These are phyloP conservation scores for Lagorchestes hirsutus DNA, from an alignment of 2,797 vertebrate genomes.

Conservation along the genomic window DNA sequence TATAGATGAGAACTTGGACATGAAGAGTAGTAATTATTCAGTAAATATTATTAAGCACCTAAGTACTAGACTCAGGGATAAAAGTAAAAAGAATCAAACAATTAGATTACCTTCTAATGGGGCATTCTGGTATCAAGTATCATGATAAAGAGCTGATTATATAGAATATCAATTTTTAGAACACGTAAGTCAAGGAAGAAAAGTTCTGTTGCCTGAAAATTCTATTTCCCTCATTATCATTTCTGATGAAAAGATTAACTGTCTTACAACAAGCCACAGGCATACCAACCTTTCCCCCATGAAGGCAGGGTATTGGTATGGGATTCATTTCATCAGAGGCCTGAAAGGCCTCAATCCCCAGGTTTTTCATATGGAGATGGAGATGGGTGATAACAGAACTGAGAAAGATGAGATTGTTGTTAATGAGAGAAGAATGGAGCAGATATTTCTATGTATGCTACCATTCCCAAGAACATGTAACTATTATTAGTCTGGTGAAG, in stretches of 20 bases:
- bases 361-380: not conserved
- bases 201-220: not conserved
- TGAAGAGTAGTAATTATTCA: not conserved
- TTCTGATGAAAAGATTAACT: not conserved
- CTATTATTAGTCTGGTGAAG: not conserved
- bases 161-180: not conserved
- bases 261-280: not conserved
- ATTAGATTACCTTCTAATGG: not conserved
- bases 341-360: not conserved
- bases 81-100: not conserved
- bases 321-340: not conserved
- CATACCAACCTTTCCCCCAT: not conserved
- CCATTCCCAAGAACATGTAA: not conserved
- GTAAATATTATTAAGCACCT: not conserved
- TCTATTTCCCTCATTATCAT: not conserved
- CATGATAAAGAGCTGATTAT: not conserved
- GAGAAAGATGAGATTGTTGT: not conserved
- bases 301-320: not conserved
- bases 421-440: not conserved
- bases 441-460: not conserved
- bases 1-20: not conserved
- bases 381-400: not conserved
- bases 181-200: not conserved
- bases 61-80: not conserved
- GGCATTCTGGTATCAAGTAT: not conserved